phyloP scores from a whole-genome alignment of 1,140 invertebrate genomes.

The Chrysomallon squamiferum region DNA sequence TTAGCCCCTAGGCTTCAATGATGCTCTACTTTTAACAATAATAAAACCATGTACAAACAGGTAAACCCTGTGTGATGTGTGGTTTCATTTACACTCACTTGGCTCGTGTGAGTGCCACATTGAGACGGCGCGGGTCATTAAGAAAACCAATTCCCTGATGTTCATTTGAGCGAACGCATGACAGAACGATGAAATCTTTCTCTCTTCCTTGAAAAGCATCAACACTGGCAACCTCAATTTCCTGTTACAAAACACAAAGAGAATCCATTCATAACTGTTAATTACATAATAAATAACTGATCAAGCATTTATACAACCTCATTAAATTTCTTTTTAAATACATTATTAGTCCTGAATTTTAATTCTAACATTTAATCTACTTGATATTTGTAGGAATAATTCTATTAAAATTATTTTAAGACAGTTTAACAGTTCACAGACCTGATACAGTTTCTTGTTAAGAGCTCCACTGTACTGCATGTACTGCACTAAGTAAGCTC shows the following conservation, averaged over 20 bases:
- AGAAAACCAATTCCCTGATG: slow-evolving; percentile 93
- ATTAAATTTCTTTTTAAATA: no score
- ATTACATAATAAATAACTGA: not conserved
- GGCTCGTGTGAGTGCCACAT: slow-evolving; percentile 96
- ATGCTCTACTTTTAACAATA: no score
- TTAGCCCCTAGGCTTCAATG: no score
- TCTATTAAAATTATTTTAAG: no score
- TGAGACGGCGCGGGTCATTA: slow-evolving; percentile 95
- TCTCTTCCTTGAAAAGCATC: slow-evolving; percentile 96
- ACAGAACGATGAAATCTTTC: slow-evolving; percentile 96
- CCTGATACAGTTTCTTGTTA: slow-evolving; percentile 94
- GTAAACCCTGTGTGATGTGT: no score
- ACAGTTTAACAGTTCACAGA: no score
- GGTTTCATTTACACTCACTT: slow-evolving; percentile 71
- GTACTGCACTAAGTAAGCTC: slow-evolving; percentile 97
- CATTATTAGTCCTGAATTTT: no score
- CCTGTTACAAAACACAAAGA: slow-evolving; percentile 60
- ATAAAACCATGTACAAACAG: no score
- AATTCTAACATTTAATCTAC: no score
- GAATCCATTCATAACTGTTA: not conserved
- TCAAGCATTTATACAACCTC: no score
- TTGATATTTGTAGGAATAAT: no score
- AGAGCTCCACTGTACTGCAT: slow-evolving; percentile 99
- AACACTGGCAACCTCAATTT: slow-evolving; percentile 99
- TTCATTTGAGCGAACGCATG: slow-evolving; percentile 89